Evolutionary conservation across 2,113 vertebrate species (phyloP), one percentile per base, ranked within the genome.

Genomic region (Myanophis thanlyinensis): DNA sequence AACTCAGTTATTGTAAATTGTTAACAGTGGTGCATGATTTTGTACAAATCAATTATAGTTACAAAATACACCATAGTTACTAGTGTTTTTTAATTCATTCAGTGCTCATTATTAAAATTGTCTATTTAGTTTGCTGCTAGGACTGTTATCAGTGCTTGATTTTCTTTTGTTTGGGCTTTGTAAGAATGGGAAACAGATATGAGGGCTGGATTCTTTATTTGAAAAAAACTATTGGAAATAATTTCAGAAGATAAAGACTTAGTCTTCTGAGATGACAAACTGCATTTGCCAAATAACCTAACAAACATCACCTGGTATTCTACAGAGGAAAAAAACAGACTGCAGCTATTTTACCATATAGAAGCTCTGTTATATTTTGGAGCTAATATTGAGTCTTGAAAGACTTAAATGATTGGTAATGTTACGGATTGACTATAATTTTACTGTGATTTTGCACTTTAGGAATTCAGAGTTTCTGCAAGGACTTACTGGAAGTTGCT

Each of bases 381-480:
- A 23, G 10, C n/a, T 89, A 20, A 91, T 35, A 23, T 11, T 62
- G 56, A 23, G 7, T 44, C n/a, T 87, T 12, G 49, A 87, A 30
- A 92, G 3, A 27, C 6, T 62, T 52, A 52, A 52, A 51, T 20
- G 11, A 20, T n/a, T 87, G 20, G 18, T 91, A 44, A 51, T 67
- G 5, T 46, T 23, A 93, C 52, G 52, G 53, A 48, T 51, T 53
- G 20, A 52, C 30, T 86, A 25, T 51, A 88, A 46, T 46, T 85
- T 93, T 49, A 84, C 47, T 93, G 10, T 88, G 62, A 23, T 92
- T 46, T 91, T 73, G 4, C 30, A 0, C 30, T n/a, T 88, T 88
- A 99, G 99, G 99, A 90, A 99, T 99, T 96, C 99, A 99, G 93
- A 98, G 98, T 88, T 99, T 99, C 97, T 99, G 99, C 95, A 99